Evolutionary conservation across 2,888 invertebrate genomes (phyloP).

Genomic region (Andrena marginata): DNA sequence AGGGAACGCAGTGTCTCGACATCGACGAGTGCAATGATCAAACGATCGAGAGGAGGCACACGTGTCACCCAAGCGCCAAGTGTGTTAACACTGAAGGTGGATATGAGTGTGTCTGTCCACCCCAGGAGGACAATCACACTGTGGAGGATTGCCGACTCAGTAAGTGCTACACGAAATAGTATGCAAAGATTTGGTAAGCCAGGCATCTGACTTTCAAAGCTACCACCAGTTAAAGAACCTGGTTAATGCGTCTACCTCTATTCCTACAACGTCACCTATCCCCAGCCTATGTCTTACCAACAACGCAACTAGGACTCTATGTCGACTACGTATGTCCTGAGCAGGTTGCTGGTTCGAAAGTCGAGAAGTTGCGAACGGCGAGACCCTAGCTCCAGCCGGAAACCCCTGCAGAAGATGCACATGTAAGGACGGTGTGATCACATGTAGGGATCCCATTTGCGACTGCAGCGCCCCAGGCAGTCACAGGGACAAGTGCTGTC

Average conservation of each 20-base stretch:
- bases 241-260: not conserved
- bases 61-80: slow-evolving; percentile 92
- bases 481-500: slow-evolving; percentile 90
- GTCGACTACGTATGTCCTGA: slow-evolving; percentile 15
- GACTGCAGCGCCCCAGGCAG: slow-evolving; percentile 88
- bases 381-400: slow-evolving; percentile 85
- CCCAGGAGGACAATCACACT: slow-evolving; percentile 57
- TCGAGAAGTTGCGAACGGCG: slow-evolving; percentile 87
- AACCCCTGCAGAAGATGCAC: slow-evolving; percentile 86
- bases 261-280: not conserved
- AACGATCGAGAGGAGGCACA: slow-evolving; percentile 87
- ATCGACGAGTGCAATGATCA: slow-evolving; percentile 93
- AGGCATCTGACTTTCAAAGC: not conserved
- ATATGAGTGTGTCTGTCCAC: slow-evolving; percentile 91
- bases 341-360: slow-evolving; percentile 91
- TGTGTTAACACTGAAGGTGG: slow-evolving; percentile 93
- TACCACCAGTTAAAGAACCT: too few relatives aligned
- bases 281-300: not conserved
- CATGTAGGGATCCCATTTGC: slow-evolving; percentile 90
- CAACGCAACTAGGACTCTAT: not conserved
- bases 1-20: slow-evolving; percentile 90
- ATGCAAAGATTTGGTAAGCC: not conserved
- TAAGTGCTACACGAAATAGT: slow-evolving; percentile 78
- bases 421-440: slow-evolving; percentile 87
- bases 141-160: slow-evolving; percentile 88